phyloP scores from a whole-genome alignment of 2,797 vertebrate species.

The Gadopsis bispinosus region DNA sequence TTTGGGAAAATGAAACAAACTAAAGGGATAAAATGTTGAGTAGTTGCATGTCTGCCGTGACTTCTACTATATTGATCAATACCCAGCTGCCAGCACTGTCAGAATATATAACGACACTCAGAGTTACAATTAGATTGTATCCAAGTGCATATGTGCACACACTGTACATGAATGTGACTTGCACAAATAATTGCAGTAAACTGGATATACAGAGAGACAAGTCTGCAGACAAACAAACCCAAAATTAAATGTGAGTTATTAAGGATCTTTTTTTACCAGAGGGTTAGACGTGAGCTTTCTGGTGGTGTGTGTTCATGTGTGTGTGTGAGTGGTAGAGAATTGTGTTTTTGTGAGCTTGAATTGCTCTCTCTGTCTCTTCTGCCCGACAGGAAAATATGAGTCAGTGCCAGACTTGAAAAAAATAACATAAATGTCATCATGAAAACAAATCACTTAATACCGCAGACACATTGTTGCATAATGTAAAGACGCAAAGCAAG shows the following conservation, averaged over 20 bases:
- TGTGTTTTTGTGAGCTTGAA: slow-evolving; percentile 1
- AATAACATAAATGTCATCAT: slow-evolving; percentile 40
- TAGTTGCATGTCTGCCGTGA: background rate
- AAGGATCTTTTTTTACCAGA: background rate
- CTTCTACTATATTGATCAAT: slow-evolving; percentile 35
- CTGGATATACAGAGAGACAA: background rate
- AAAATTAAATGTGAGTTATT: background rate
- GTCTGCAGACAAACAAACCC: background rate
- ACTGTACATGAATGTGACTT: background rate
- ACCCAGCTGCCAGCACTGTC: slow-evolving; percentile 33
- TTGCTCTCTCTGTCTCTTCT: background rate
- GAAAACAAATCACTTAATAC: slow-evolving; percentile 26
- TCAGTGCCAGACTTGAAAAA: slow-evolving; percentile 7
- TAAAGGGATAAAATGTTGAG: background rate
- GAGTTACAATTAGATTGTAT: slow-evolving; percentile 35
- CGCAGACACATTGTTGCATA: background rate
- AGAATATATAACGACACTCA: slow-evolving; percentile 13
- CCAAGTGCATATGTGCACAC: background rate
- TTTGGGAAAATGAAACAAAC: background rate
- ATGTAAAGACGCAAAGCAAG: slow-evolving; percentile 15
- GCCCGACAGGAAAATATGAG: slow-evolving; percentile 23
- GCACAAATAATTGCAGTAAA: background rate
- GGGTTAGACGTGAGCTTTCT: background rate
- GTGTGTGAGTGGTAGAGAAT: background rate
- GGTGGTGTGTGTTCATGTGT: background rate